Conservation (phyloP, 2,888 invertebrate genomes). For the Coenonympha glycerion region DNA sequence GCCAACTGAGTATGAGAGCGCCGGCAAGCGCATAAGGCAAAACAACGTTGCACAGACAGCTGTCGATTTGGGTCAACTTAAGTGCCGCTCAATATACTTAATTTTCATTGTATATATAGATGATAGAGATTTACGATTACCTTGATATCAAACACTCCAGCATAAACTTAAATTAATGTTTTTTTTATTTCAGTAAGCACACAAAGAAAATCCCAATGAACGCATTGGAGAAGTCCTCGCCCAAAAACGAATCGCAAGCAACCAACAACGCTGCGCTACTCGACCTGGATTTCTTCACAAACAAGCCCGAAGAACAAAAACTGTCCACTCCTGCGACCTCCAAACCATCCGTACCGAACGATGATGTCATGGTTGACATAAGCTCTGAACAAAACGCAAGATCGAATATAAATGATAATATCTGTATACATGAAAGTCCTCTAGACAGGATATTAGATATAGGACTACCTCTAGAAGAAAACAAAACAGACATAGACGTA, state of each 20-base stretch:
- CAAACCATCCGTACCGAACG: constrained; percentile 37
- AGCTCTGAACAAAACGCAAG: constrained; percentile 45
- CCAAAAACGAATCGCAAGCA: constrained; percentile 42
- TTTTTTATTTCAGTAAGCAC: constrained; percentile 51
- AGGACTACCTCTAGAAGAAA: constrained; percentile 36
- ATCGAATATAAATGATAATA: constrained; percentile 32
- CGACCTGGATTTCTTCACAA: constrained; percentile 72
- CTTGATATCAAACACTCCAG: too few relatives aligned
- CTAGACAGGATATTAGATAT: constrained; percentile 49
- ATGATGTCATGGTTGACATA: constrained; percentile 78
- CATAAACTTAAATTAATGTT: too few relatives aligned
- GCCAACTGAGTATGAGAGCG: too few relatives aligned
- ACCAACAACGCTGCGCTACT: constrained; percentile 47
- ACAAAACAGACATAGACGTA: constrained; percentile 34
- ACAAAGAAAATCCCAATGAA: constrained; percentile 80
- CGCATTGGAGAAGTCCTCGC: constrained; percentile 63
- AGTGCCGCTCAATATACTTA: too few relatives aligned
- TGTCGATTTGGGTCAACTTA: too few relatives aligned
- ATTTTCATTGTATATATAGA: too few relatives aligned
- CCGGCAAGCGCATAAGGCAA: too few relatives aligned
- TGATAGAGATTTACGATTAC: too few relatives aligned
- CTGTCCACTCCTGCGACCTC: constrained; percentile 24
- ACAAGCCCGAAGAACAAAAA: constrained; percentile 43
- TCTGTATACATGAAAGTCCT: constrained; percentile 30
- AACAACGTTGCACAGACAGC: too few relatives aligned